These are phyloP conservation scores for Eretmochelys imbricata DNA, from an alignment of 2,113 vertebrate species.

Conservation along the genomic window DNA sequence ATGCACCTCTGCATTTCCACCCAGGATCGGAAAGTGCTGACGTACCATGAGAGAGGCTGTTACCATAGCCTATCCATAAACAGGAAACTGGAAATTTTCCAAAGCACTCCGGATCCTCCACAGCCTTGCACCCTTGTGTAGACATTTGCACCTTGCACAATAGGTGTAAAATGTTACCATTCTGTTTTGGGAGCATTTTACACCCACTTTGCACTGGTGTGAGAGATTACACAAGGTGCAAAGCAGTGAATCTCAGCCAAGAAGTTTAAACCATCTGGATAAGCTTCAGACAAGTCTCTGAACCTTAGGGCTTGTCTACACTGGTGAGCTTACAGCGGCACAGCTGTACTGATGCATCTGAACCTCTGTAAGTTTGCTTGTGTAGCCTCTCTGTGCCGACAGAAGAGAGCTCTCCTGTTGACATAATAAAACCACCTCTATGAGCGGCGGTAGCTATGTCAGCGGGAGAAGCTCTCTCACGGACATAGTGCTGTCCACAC, in stretches of 20 bases:
- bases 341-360: no score
- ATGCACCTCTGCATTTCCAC: background rate
- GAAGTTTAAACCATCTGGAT: accelerated
- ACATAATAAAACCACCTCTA: no score
- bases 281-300: background rate
- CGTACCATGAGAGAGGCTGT: background rate
- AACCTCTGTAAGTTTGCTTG: no score
- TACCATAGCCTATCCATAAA: background rate
- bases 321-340: no score
- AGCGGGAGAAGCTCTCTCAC: no score
- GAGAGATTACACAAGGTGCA: background rate
- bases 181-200: background rate
- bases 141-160: background rate
- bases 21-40: background rate
- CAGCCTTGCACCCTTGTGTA: background rate
- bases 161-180: background rate
- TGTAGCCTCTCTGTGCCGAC: no score
- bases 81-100: background rate
- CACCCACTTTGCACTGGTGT: background rate
- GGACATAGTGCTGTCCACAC: no score
- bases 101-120: background rate
- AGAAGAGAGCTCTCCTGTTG: no score
- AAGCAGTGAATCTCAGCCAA: background rate
- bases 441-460: no score
- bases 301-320: background rate